Evolutionary conservation across 2,888 invertebrate genomes (phyloP), one percentile per base, ranked within the genome.

Genomic region (Orthosia gracilis): DNA sequence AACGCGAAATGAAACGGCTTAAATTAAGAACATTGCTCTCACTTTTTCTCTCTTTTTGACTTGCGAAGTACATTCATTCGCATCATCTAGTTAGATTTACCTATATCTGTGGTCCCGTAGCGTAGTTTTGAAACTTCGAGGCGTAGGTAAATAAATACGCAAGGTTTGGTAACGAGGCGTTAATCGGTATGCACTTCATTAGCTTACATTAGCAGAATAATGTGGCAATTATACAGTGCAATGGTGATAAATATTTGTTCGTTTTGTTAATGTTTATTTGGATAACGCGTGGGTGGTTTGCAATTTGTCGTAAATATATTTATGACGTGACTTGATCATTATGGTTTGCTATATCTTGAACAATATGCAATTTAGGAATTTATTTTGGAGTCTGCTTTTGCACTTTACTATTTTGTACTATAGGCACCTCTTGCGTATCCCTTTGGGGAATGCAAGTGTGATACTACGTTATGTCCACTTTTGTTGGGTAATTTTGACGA

Each of bases 121-220:
- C 26, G 4, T 61, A 55, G 65, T 78, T 70, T 67, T 69, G 71
- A 50, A 80, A 82, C 66, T 64, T 47, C 49, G 70, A 69, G 4
- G 11, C 75, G 18, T 55, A 62, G 17, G 78, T 15, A 82, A 63
- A 57, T 15, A 82, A 63, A 57, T 76, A 59, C 63, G 3, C 21
- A 12, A 12, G n/a, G 61, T 82, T 78, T 82, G 57, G 82, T 57
- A 80, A 80, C 40, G 50, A 75, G 61, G 65, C 54, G 62, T 67
- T 70, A 81, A 78, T 78, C 81, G 66, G 59, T 61, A 83, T 80
- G 68, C 65, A 74, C 73, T 70, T 78, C 66, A 73, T 85, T 84
- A 76, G 59, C 49, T 80, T 73, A 80, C 59, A 79, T 80, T 78
- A 73, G 40, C 73, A 17, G 50, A 57, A 69, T 80, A 69, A 69